Evolutionary conservation across 2,888 invertebrate species (phyloP), one percentile per base, ranked within the genome.

Genomic region (Baronia brevicornis): DNA sequence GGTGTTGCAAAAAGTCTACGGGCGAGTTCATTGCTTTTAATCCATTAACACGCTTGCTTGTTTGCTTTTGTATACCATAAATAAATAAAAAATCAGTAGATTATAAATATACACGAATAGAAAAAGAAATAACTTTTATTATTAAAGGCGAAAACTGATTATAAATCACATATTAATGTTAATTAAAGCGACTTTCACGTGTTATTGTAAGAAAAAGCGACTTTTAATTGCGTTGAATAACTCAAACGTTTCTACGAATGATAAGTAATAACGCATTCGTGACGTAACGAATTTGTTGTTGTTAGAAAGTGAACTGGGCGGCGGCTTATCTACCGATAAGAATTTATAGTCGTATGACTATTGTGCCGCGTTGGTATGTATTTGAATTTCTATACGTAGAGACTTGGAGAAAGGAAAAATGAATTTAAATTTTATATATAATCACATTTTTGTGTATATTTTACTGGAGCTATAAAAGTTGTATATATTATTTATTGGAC

Each of bases 291-390:
- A 26, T 18, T 31, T 35, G 41, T 38, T 19, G 32, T 38, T 39
- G 36, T 43, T 33, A 39, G 43, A 39, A 43, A 39, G 41, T 41
- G 44, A 47, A 55, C 52, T 54, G 51, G 51, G 35, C 39, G 25
- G 24, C 45, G 43, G 54, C 56, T 63, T 63, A 68, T 66, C 64
- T 55, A 32, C 13, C 51, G 64, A 67, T 69, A 67, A 65, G 50
- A 47, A 58, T 60, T 67, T 63, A 66, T 60, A 51, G 39, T 36
- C 32, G 10, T 43, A 36, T 33, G 40, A 41, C 46, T 48, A 54
- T 53, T 55, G 55, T 57, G 46, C 38, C 43, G 39, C 42, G 43
- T 49, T 49, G n/a, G n/a, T n/a, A n/a, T 48, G 50, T 46, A 47
- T 50, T 51, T 45, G 48, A 31, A 30, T 33, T 36, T 39, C 28